Evolutionary conservation across 2,797 vertebrate species (phyloP).

Genomic region (Poeciliopsis presidionis): DNA sequence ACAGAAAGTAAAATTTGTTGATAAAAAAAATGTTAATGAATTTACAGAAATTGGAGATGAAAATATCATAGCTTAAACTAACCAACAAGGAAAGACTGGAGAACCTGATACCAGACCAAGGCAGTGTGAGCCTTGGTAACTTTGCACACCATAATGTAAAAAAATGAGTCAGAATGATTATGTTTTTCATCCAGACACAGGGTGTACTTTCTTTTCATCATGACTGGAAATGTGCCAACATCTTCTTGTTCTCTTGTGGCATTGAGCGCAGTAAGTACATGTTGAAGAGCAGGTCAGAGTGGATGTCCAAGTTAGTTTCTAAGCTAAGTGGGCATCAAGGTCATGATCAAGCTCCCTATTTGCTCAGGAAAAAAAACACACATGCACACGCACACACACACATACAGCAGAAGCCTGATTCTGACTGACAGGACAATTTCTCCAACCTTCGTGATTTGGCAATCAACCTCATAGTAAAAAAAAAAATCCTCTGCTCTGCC

Average conservation of each 20-base stretch:
- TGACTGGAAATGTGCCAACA: background rate
- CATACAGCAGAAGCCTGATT: conserved; percentile 9
- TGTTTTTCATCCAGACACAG: background rate
- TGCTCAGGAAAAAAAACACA: conserved; percentile 23
- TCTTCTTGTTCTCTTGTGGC: conserved; percentile 29
- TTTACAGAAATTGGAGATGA: too few relatives aligned
- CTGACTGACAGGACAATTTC: conserved; percentile 33
- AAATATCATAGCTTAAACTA: too few relatives aligned
- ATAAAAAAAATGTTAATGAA: background rate
- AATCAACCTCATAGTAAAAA: conserved; percentile 23
- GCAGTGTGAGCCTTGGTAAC: background rate
- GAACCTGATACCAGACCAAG: background rate
- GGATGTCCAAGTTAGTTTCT: conserved; percentile 45
- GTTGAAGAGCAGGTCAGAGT: conserved; percentile 36
- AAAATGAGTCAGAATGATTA: background rate
- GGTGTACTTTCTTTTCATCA: background rate
- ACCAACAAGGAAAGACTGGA: background rate
- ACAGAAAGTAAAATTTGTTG: background rate
- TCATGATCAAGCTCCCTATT: conserved; percentile 64
- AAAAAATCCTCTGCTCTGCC: background rate
- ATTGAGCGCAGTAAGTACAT: background rate
- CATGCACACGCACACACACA: background rate
- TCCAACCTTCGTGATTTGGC: conserved; percentile 14
- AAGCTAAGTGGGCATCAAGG: conserved; percentile 72
- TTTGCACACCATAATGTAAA: background rate